A percentile compares a stretch with the other conserved stretches of the same genome.
phyloP scores from a whole-genome alignment of 92 coral and sea anemone genomes.

The Bergia puertoricense region DNA sequence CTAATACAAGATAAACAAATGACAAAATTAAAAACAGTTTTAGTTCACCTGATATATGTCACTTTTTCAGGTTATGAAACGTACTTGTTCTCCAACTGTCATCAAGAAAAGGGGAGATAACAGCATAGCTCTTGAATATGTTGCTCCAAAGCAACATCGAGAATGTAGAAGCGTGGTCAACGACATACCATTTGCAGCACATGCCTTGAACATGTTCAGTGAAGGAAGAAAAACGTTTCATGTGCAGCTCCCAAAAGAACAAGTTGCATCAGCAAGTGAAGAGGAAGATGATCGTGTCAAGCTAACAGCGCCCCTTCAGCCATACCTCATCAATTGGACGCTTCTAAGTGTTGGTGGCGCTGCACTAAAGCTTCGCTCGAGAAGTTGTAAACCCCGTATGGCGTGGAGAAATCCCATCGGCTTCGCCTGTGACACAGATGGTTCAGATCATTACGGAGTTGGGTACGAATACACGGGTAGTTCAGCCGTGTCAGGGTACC shows the following conservation, averaged over 20 bases:
- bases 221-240: constrained; percentile 25
- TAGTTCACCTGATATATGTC: not conserved
- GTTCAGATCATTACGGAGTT: constrained; percentile 16
- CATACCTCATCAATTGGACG: constrained; percentile 40
- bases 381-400: not conserved
- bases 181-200: constrained; percentile 40
- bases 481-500: not conserved
- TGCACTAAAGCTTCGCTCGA: not conserved
- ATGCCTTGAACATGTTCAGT: constrained; percentile 35
- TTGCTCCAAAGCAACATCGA: not conserved
- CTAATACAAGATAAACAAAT: not conserved
- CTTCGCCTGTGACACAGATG: constrained; percentile 34
- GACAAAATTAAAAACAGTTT: too few species aligned
- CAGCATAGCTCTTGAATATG: constrained; percentile 22
- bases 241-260: constrained; percentile 26
- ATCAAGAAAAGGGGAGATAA: not conserved
- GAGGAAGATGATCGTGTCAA: not conserved
- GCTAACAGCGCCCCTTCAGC: constrained; percentile 23
- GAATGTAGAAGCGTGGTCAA: not conserved
- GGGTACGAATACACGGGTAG: constrained; percentile 7
- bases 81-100: constrained; percentile 21
- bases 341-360: constrained; percentile 39
- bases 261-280: not conserved
- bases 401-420: constrained; percentile 42
- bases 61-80: constrained; percentile 21